Evolutionary conservation across 92 coral and sea anemone genomes (phyloP).

Genomic region (Metridium senile): DNA sequence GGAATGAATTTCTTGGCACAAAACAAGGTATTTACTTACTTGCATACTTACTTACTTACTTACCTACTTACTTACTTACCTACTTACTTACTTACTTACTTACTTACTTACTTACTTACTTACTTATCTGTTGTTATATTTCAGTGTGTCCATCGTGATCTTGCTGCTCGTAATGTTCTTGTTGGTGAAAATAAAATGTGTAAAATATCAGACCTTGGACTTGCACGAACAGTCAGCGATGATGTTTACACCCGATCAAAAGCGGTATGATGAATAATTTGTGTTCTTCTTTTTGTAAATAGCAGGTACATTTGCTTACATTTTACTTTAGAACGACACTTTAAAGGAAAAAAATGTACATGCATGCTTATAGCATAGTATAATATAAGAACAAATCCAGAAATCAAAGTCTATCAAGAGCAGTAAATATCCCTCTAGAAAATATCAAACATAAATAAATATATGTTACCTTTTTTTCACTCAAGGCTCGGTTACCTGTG

Average conservation of each 20-base stretch:
- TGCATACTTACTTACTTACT: neutral
- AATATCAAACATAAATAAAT: neutral
- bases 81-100: neutral
- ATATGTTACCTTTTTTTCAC: neutral
- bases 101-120: neutral
- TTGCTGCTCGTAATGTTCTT: slow-evolving; percentile 19
- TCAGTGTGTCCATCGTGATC: slow-evolving; percentile 18
- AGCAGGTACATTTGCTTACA: no score
- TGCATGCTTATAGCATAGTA: no score
- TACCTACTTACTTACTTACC: neutral
- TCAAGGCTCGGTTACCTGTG: slow-evolving; percentile 55
- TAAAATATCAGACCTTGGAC: slow-evolving; percentile 50
- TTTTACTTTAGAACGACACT: no score
- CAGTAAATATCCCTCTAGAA: neutral
- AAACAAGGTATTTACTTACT: slow-evolving; percentile 37
- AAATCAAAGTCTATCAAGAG: no score
- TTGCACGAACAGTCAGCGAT: slow-evolving; percentile 22
- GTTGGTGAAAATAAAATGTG: slow-evolving; percentile 26
- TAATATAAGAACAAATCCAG: no score
- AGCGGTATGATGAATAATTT: slow-evolving; percentile 4
- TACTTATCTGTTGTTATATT: neutral
- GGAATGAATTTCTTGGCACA: slow-evolving; percentile 55
- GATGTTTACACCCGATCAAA: slow-evolving; percentile 25
- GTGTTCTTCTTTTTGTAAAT: no score
- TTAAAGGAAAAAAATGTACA: no score